phyloP scores from a whole-genome alignment of 2,888 invertebrate species.

The Sinhomidia bicolor region DNA sequence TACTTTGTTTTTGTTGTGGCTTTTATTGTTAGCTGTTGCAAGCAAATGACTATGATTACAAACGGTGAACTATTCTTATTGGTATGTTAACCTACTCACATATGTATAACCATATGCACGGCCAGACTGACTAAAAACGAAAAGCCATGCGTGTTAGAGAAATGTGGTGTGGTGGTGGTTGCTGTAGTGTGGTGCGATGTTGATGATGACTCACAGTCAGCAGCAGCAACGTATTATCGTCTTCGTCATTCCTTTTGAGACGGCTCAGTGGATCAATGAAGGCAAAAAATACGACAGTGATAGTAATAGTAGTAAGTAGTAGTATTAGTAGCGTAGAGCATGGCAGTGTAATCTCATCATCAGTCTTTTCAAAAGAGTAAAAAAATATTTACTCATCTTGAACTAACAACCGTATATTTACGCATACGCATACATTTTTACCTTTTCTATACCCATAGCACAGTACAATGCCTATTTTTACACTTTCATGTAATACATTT shows the following conservation, averaged over 20 bases:
- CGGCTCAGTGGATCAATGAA: constrained; percentile 42
- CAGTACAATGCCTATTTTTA: neutral
- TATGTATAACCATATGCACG: neutral
- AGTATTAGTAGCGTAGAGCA: neutral
- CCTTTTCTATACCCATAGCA: neutral
- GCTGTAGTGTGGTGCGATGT: neutral
- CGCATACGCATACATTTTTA: neutral
- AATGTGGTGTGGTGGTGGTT: neutral
- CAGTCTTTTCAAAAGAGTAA: neutral
- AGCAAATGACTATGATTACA: neutral
- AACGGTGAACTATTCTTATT: neutral
- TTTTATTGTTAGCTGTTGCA: neutral
- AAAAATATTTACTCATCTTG: constrained; percentile 28
- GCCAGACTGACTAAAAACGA: neutral
- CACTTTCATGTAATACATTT: constrained; percentile 23
- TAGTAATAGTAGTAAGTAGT: neutral
- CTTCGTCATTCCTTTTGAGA: constrained; percentile 18
- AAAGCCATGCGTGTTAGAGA: neutral
- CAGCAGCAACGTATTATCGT: neutral
- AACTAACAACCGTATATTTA: constrained; percentile 23
- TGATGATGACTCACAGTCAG: constrained; percentile 49
- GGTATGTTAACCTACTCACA: neutral
- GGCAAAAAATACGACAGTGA: neutral
- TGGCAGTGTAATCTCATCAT: neutral
- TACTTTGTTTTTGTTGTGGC: constrained; percentile 22